These are phyloP conservation scores for Otolemur garnettii DNA, from an alignment of 2,113 vertebrate genomes.

Conservation along the genomic window DNA sequence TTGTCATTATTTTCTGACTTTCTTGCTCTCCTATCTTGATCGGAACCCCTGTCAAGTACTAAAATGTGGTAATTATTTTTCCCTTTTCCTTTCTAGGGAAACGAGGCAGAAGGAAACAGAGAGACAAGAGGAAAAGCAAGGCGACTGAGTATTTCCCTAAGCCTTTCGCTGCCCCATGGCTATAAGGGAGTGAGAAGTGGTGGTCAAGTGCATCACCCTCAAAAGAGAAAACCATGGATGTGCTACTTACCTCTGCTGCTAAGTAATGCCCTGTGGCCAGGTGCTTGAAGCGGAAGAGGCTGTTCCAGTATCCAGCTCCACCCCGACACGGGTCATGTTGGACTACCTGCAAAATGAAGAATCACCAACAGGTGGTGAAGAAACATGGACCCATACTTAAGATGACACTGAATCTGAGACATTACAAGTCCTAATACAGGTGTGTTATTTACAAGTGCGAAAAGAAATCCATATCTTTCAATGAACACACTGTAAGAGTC, in stretches of 20 bases:
- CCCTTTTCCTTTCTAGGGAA: not conserved
- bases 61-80: not conserved
- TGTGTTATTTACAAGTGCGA: no score
- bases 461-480: not conserved
- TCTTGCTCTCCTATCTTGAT: conserved; percentile 10
- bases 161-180: not conserved
- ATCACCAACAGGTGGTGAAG: not conserved
- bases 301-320: conserved; percentile 99
- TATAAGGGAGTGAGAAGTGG: not conserved
- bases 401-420: not conserved
- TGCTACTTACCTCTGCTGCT: conserved; percentile 94
- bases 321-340: conserved; percentile 98
- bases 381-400: not conserved
- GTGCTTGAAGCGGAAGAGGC: conserved; percentile 98
- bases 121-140: not conserved
- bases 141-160: not conserved
- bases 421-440: not conserved
- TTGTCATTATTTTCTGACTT: not conserved
- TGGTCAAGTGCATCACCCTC: no score
- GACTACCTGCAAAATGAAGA: conserved; percentile 88
- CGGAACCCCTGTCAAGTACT: not conserved
- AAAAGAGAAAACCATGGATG: not conserved
- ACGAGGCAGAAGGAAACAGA: not conserved
- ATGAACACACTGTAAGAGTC: not conserved
- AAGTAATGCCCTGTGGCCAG: conserved; percentile 97